Evolutionary conservation across 2,888 invertebrate genomes (phyloP).

Genomic region (Cheilosia grossa): DNA sequence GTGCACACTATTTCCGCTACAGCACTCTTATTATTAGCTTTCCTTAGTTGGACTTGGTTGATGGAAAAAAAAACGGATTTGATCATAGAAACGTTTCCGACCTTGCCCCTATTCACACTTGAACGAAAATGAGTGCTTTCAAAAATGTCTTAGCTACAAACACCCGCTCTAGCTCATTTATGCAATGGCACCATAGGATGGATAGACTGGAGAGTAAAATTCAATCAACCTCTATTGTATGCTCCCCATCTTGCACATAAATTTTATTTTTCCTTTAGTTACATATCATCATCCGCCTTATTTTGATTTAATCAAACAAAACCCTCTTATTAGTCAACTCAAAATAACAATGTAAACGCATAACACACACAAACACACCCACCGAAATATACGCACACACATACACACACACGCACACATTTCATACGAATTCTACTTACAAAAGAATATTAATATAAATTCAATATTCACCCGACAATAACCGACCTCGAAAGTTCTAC

Average conservation of each 20-base stretch:
- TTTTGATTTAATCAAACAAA: conserved; percentile 11
- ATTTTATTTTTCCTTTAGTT: conserved; percentile 11
- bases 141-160: not conserved
- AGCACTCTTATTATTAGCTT: too few species aligned
- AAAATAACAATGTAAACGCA: conserved; percentile 20
- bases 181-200: not conserved
- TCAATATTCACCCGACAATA: conserved; percentile 54
- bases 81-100: conserved; percentile 49
- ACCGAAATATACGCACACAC: not conserved
- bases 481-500: conserved; percentile 74
- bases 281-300: not conserved
- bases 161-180: not conserved
- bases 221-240: not conserved
- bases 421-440: conserved; percentile 25
- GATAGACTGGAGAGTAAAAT: not conserved
- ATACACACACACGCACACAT: conserved; percentile 45
- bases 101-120: not conserved
- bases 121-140: not conserved
- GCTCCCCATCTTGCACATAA: conserved; percentile 11
- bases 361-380: conserved; percentile 20
- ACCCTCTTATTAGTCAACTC: conserved; percentile 22
- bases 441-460: conserved; percentile 26
- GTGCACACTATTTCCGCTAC: too few species aligned
- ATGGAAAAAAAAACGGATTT: conserved; percentile 3
- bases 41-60: not conserved